Conservation (phyloP, 2,888 invertebrate genomes). For the Disparrhopalites patrizii region DNA sequence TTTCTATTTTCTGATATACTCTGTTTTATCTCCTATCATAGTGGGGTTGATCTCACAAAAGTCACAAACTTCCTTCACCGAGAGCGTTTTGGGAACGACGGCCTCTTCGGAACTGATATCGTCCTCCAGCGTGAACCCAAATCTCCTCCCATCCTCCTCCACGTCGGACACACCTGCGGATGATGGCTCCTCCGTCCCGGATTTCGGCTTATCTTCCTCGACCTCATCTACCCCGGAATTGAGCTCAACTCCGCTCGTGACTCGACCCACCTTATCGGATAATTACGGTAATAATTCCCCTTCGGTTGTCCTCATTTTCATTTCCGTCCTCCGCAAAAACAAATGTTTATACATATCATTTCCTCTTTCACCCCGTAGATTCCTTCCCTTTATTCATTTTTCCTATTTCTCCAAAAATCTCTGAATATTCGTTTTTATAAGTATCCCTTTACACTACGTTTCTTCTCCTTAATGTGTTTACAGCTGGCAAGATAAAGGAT, state of each 20-base stretch:
- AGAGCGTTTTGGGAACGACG: constrained; percentile 33
- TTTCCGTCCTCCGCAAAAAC: too few relatives aligned
- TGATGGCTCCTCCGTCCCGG: constrained; percentile 9
- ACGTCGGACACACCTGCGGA: constrained; percentile 24
- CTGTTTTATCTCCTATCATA: constrained; percentile 10
- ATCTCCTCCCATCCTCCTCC: neutral
- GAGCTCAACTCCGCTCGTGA: neutral
- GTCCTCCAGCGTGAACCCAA: constrained; percentile 14
- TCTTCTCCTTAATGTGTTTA: too few relatives aligned
- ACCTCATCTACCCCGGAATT: neutral
- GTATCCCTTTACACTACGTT: too few relatives aligned
- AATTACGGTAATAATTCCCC: constrained; percentile 15
- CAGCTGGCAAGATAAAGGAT: too few relatives aligned
- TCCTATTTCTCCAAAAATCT: too few relatives aligned
- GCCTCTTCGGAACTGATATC: constrained; percentile 20
- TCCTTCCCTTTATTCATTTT: too few relatives aligned
- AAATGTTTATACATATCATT: too few relatives aligned
- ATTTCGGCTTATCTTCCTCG: neutral
- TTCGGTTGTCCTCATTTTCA: too few relatives aligned
- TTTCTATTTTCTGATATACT: neutral
- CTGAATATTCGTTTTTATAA: too few relatives aligned
- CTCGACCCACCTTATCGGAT: constrained; percentile 10
- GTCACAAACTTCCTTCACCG: constrained; percentile 32
- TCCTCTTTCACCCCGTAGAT: too few relatives aligned
- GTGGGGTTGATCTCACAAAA: constrained; percentile 45